These are phyloP conservation scores for Colaptes auratus DNA, from an alignment of 2,113 vertebrate species.

Conservation along the genomic window DNA sequence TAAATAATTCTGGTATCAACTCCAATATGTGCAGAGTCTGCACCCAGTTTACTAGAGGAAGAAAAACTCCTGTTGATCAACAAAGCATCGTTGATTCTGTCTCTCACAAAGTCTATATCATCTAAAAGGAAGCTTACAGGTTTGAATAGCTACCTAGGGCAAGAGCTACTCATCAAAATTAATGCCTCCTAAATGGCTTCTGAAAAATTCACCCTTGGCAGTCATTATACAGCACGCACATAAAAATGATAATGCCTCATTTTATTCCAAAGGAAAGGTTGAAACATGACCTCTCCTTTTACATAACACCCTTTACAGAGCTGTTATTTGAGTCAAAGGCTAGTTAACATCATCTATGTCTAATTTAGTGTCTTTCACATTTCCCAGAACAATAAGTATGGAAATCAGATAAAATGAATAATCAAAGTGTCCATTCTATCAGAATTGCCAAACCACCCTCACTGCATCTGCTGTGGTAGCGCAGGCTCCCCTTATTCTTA, in stretches of 20 bases:
- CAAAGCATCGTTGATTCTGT: neutral
- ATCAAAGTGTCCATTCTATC: neutral
- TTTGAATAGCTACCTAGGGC: neutral
- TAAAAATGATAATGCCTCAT: neutral
- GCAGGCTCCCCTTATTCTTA: neutral
- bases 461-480: neutral
- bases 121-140: neutral
- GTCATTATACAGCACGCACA: neutral
- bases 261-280: slow-evolving; percentile 3
- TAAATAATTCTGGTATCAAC: neutral
- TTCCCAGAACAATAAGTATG: neutral
- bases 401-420: neutral
- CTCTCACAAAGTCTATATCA: neutral
- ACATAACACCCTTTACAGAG: neutral
- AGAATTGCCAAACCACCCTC: neutral
- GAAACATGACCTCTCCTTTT: slow-evolving; percentile 6
- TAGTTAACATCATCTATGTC: neutral
- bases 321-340: neutral
- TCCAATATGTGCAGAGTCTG: neutral
- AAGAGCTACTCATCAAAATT: slow-evolving; percentile 8
- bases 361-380: neutral
- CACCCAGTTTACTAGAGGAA: neutral
- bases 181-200: neutral
- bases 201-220: slow-evolving; percentile 8
- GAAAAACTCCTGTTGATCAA: neutral